Evolutionary conservation across 2,888 invertebrate genomes (phyloP).

Genomic region (Brachycybe producta): DNA sequence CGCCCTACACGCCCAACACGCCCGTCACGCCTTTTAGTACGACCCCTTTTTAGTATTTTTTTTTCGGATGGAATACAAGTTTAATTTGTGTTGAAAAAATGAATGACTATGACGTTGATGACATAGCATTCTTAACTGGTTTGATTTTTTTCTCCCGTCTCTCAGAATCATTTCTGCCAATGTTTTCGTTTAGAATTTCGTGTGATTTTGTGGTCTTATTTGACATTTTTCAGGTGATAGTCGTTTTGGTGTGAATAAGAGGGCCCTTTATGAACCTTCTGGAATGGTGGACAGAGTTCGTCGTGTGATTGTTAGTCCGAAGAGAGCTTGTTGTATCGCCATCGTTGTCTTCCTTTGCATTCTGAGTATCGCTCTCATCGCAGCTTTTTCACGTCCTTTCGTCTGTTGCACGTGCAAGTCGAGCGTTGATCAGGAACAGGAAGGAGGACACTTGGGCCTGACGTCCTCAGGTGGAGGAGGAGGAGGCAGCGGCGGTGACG

Average conservation of each 20-base stretch:
- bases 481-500: too few species aligned
- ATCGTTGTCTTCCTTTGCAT: constrained; percentile 64
- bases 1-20: too few species aligned
- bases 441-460: too few species aligned
- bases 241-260: constrained; percentile 48
- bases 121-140: constrained; percentile 86
- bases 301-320: constrained; percentile 27
- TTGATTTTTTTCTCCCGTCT: constrained; percentile 29
- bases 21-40: too few species aligned
- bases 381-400: constrained; percentile 78
- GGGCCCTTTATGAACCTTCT: constrained; percentile 54
- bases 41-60: too few species aligned
- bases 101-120: constrained; percentile 77
- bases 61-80: too few species aligned
- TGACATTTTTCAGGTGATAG: constrained; percentile 43
- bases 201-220: background rate
- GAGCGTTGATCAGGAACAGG: constrained; percentile 39
- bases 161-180: background rate
- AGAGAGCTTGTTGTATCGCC: constrained; percentile 67
- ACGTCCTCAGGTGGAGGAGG: too few species aligned
- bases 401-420: constrained; percentile 53
- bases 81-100: too few species aligned
- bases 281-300: constrained; percentile 79
- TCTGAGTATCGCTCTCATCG: constrained; percentile 68
- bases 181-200: background rate